phyloP scores from a whole-genome alignment of 92 coral and sea anemone genomes.

The Porites evermanni region DNA sequence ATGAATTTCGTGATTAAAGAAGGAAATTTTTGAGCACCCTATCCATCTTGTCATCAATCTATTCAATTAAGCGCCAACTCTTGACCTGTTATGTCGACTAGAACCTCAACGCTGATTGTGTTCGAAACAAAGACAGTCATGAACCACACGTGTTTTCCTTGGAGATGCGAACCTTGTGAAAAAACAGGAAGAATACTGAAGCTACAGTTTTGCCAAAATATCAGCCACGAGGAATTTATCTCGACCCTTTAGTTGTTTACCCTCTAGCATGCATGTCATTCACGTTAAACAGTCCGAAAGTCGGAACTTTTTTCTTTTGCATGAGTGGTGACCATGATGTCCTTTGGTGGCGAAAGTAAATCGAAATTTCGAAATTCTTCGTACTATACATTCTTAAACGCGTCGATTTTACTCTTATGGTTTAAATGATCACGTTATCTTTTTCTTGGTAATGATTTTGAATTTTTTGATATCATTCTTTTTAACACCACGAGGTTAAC shows the following conservation, averaged over 20 bases:
- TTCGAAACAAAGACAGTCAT: constrained; percentile 12
- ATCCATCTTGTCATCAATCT: not conserved
- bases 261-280: too few relatives aligned
- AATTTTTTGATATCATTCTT: too few relatives aligned
- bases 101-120: not conserved
- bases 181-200: not conserved
- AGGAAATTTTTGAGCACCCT: not conserved
- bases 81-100: not conserved
- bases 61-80: not conserved
- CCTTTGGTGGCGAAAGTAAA: too few relatives aligned
- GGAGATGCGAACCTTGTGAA: constrained; percentile 3
- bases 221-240: constrained; percentile 1
- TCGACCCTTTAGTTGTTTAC: not conserved
- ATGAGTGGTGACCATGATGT: too few relatives aligned
- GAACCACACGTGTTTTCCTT: constrained; percentile 32
- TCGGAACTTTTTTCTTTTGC: too few relatives aligned
- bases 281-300: too few relatives aligned
- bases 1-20: not conserved
- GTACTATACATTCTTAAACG: too few relatives aligned
- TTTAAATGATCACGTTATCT: too few relatives aligned
- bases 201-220: not conserved
- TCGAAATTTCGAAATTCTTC: too few relatives aligned
- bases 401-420: too few relatives aligned
- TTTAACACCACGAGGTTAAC: too few relatives aligned
- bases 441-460: too few relatives aligned